These are phyloP conservation scores for Dicycla oo DNA, from an alignment of 2,888 invertebrate genomes.

Conservation along the genomic window DNA sequence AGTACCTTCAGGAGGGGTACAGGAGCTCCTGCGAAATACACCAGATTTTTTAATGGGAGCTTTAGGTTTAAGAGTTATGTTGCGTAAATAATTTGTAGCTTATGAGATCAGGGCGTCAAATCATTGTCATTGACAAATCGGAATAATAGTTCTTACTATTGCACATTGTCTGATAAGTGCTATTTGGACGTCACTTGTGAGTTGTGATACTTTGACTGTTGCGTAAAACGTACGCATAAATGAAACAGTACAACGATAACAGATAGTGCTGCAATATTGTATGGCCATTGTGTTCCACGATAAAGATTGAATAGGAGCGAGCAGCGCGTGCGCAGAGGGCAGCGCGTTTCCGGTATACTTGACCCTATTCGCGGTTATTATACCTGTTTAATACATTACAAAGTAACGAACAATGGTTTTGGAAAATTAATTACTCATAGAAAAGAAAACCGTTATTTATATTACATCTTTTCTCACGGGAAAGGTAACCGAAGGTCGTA, in stretches of 20 bases:
- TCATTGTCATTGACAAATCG: conserved; percentile 40
- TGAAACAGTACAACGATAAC: conserved; percentile 60
- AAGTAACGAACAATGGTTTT: conserved; percentile 66
- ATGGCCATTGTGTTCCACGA: conserved; percentile 76
- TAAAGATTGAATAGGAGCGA: conserved; percentile 81
- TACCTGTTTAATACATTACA: conserved; percentile 69
- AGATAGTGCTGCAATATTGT: conserved; percentile 70
- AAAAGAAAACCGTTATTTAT: conserved; percentile 56
- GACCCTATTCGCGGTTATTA: conserved; percentile 82
- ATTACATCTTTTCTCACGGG: conserved; percentile 74
- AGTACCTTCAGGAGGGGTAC: conserved; percentile 13
- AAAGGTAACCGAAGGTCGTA: conserved; percentile 71
- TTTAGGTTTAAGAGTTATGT: not conserved
- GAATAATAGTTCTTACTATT: conserved; percentile 33
- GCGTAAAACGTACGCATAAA: conserved; percentile 64
- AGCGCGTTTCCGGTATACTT: conserved; percentile 87
- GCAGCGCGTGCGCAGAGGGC: conserved; percentile 80
- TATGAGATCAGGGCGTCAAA: not conserved
- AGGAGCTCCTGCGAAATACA: conserved; percentile 10
- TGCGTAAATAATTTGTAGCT: not conserved
- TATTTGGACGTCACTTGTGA: conserved; percentile 35
- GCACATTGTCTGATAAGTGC: conserved; percentile 29
- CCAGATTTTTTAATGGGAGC: not conserved
- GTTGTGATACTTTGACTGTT: conserved; percentile 52
- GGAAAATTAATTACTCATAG: conserved; percentile 55